phyloP scores from a whole-genome alignment of 2,113 vertebrate genomes.

The Hyperopisus bebe region DNA sequence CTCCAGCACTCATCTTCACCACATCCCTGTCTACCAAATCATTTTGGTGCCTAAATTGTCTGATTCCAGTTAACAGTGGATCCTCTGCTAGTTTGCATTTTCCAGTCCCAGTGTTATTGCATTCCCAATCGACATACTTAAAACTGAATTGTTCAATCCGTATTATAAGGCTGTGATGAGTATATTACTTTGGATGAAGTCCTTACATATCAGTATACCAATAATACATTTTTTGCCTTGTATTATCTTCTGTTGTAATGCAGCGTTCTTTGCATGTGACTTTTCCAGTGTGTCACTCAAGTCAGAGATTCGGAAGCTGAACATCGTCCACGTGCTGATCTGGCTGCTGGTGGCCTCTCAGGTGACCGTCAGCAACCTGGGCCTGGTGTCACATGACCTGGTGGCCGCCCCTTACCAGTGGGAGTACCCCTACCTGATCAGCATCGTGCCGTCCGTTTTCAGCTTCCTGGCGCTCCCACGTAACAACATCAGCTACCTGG shows the following conservation, averaged over 20 bases:
- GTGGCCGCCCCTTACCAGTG: constrained; percentile 92
- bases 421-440: constrained; percentile 92
- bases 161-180: neutral
- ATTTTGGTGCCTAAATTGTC: neutral
- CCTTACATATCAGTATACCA: neutral
- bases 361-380: constrained; percentile 79
- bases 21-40: neutral
- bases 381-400: constrained; percentile 76
- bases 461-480: constrained; percentile 83
- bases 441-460: constrained; percentile 75
- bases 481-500: constrained; percentile 96
- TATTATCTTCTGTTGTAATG: neutral
- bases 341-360: constrained; percentile 83
- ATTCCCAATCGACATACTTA: neutral
- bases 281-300: constrained; percentile 79
- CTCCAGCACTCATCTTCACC: neutral
- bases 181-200: neutral
- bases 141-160: neutral
- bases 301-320: constrained; percentile 90
- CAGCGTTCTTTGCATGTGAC: neutral
- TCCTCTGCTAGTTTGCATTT: neutral
- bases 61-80: neutral
- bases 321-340: constrained; percentile 75
- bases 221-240: neutral
- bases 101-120: neutral